These are phyloP conservation scores for Hydrozoanthus tunicans DNA, from an alignment of 64 coral and sea anemone genomes.

Conservation along the genomic window DNA sequence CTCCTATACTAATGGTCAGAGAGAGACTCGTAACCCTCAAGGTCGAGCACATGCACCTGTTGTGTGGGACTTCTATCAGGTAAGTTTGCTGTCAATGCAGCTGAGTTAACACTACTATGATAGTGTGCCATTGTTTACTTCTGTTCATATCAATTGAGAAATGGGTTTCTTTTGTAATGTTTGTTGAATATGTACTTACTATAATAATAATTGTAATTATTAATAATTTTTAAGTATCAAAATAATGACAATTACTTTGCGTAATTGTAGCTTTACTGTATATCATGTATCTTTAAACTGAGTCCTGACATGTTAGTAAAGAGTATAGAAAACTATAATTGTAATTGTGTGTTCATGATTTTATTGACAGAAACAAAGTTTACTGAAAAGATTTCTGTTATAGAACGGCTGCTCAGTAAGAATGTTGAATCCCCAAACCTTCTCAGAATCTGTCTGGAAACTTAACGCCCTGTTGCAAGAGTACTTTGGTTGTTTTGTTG, in stretches of 20 bases:
- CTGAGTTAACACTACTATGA: no score
- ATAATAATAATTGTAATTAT: no score
- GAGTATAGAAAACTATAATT: not conserved
- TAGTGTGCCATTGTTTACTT: no score
- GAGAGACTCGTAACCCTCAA: conserved; percentile 89
- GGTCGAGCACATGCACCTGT: conserved; percentile 93
- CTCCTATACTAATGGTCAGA: conserved; percentile 88
- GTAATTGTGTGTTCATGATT: no score
- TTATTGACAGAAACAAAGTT: no score
- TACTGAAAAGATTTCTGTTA: not conserved
- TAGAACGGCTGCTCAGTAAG: conserved; percentile 98
- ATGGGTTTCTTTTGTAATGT: no score
- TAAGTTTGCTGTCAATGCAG: not conserved
- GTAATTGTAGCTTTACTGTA: no score
- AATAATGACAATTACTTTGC: no score
- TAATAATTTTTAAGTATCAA: no score
- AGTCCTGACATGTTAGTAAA: not conserved
- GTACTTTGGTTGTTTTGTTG: conserved; percentile 98
- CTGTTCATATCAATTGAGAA: no score
- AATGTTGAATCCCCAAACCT: conserved; percentile 94
- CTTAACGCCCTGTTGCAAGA: conserved; percentile 87
- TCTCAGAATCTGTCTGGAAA: conserved; percentile 91
- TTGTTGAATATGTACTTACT: no score
- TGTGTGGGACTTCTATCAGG: conserved; percentile 98
- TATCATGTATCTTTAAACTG: no score